Evolutionary conservation across 2,113 vertebrate genomes (phyloP), one percentile per base, ranked within the genome.

Genomic region (Onychostruthus taczanowskii): DNA sequence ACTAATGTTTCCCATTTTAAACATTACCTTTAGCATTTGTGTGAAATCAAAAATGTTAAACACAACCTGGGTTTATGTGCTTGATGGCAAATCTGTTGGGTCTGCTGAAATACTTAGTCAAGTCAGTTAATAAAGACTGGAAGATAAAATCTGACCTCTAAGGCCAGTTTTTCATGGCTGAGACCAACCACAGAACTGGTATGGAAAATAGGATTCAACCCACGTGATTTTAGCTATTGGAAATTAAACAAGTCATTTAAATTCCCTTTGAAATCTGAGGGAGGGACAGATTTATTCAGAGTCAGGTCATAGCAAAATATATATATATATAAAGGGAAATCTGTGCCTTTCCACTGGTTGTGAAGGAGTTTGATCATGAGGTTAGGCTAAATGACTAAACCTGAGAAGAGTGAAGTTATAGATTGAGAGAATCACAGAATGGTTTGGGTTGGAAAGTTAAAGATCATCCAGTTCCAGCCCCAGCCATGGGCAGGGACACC

Each of bases 401-500:
- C 77, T 56, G 47, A 49, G 6, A n/a, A 68, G 33, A 58, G 6
- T 43, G 49, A 72, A 68, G 10, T 35, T 33, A 41, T 2, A 17
- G 43, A 50, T 8, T 62, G 20, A 41, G 11, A 62, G n/a, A 35
- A 19, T 52, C 19, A 5, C 7, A 24, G 37, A 74, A 74, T 20
- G 15, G 4, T 74, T 67, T 59, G 37, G 4, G 13, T 6, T 39
- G 46, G 52, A 59, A 39, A 5, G 6, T 9, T 11, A 28, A 27
- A 58, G 37, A 13, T 5, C 12, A 24, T 0, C 27, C 10, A 11
- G 12, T 27, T 1, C 35, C 9, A 31, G 1, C 9, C 2, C 7
- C 3, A 58, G 27, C 37, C 31, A 23, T 23, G 37, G 28, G 9
- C 35, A 55, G 30, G 49, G 76, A 50, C 43, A 33, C 2, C 10